phyloP scores from a whole-genome alignment of 2,797 vertebrate species.

The Acanthopagrus latus region DNA sequence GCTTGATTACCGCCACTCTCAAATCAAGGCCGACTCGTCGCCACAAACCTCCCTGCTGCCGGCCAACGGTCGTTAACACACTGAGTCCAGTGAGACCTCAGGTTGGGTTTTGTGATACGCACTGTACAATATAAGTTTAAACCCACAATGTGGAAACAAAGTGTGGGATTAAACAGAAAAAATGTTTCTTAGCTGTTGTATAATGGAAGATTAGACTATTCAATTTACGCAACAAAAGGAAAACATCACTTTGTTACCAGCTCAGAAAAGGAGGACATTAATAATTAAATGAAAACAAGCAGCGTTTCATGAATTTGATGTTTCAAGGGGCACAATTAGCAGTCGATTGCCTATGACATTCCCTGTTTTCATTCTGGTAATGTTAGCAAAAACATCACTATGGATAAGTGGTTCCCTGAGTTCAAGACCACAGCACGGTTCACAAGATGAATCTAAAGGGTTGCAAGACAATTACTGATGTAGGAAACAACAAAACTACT shows the following conservation, averaged over 20 bases:
- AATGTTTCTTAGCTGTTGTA: background rate
- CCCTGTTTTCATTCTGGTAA: background rate
- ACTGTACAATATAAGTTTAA: background rate
- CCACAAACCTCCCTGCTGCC: constrained; percentile 21
- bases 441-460: background rate
- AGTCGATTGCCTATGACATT: background rate
- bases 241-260: background rate
- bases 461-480: background rate
- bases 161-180: background rate
- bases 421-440: background rate
- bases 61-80: background rate
- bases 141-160: background rate
- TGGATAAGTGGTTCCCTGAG: background rate
- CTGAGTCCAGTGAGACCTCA: constrained; percentile 10
- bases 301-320: background rate
- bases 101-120: background rate
- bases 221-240: background rate
- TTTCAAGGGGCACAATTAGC: background rate
- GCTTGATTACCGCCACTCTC: constrained; percentile 68
- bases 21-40: constrained; percentile 63
- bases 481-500: background rate
- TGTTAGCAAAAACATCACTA: background rate
- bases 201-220: background rate
- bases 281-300: background rate
- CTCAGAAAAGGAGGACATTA: background rate